Percentiles rank a stretch among this genome's conserved stretches.
Conservation (phyloP, 1,140 invertebrate genomes). For the Argopecten irradians region DNA sequence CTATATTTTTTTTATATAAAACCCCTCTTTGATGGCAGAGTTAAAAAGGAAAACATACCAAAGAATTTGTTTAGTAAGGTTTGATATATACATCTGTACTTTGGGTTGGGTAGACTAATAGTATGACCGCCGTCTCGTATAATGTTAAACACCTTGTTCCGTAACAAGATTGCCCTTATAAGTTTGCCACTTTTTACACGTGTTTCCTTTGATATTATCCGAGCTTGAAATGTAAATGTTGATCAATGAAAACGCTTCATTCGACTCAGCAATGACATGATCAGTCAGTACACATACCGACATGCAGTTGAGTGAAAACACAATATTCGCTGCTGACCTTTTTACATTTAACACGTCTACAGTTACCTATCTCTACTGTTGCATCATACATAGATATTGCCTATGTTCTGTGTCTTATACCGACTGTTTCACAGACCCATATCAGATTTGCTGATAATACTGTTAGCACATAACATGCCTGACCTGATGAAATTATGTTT, state of each 20-base stretch:
- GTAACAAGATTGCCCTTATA: not conserved
- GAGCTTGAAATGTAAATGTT: conserved; percentile 4
- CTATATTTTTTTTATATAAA: no score
- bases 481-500: no score
- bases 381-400: not conserved
- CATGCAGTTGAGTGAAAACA: not conserved
- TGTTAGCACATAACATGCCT: not conserved
- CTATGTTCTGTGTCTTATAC: not conserved
- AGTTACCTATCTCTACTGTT: not conserved
- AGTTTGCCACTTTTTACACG: not conserved
- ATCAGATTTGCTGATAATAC: not conserved
- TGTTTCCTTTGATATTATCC: conserved; percentile 2
- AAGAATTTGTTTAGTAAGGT: not conserved
- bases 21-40: no score
- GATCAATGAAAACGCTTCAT: conserved; percentile 12
- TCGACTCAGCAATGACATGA: not conserved
- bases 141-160: not conserved
- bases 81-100: not conserved
- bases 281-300: not conserved
- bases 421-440: not conserved
- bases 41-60: not conserved
- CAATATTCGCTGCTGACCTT: not conserved
- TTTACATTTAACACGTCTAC: not conserved
- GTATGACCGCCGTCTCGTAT: not conserved
- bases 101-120: not conserved